phyloP scores from a whole-genome alignment of 2,797 vertebrate species.

The Pygocentrus nattereri region DNA sequence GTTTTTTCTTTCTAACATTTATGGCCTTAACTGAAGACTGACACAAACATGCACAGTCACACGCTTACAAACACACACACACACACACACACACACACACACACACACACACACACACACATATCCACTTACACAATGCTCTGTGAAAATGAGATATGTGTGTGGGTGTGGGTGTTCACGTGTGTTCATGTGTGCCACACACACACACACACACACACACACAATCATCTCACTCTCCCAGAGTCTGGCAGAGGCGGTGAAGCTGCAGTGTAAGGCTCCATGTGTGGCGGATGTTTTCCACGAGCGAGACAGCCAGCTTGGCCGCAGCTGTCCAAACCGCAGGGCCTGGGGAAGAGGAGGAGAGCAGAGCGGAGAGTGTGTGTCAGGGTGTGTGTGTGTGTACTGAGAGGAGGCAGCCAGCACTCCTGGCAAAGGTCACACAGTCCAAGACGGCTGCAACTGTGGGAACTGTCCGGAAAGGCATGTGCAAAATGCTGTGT shows the following conservation, averaged over 20 bases:
- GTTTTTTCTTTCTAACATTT: too few relatives aligned
- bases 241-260: constrained; percentile 68
- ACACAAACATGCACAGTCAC: too few relatives aligned
- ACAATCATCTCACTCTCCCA: constrained; percentile 50
- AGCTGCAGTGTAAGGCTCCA: constrained; percentile 75
- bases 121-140: not conserved
- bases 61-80: constrained; percentile 16
- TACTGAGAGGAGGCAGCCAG: constrained; percentile 68
- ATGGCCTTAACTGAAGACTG: not conserved
- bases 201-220: constrained; percentile 12
- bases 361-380: constrained; percentile 67
- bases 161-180: not conserved
- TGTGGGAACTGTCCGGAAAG: constrained; percentile 85
- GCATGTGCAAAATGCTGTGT: constrained; percentile 83
- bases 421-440: constrained; percentile 85
- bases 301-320: constrained; percentile 88
- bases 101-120: constrained; percentile 20
- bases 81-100: constrained; percentile 36
- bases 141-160: not conserved
- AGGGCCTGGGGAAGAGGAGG: constrained; percentile 81
- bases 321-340: constrained; percentile 84
- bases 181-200: not conserved
- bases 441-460: constrained; percentile 81
- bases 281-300: constrained; percentile 93
- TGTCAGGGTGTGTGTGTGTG: constrained; percentile 65